Conservation (phyloP, 2,888 invertebrate genomes). For the Torymus texanus region DNA sequence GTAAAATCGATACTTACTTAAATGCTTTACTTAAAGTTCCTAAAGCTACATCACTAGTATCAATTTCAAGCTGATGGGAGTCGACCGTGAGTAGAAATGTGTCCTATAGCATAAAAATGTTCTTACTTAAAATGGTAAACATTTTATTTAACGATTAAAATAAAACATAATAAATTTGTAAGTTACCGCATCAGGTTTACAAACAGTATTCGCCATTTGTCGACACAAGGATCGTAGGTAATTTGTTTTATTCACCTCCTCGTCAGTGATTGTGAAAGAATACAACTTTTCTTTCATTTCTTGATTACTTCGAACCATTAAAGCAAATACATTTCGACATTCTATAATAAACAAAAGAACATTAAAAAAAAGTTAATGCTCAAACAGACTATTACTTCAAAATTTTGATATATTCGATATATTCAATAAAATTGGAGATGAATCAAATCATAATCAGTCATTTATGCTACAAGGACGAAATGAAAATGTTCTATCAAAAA, state of each 20-base stretch:
- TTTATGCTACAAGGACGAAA: neutral
- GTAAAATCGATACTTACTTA: slow-evolving; percentile 77
- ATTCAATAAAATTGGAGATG: too few species aligned
- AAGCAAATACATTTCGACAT: slow-evolving; percentile 92
- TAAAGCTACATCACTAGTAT: slow-evolving; percentile 89
- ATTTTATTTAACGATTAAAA: slow-evolving; percentile 12
- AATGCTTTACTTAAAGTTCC: slow-evolving; percentile 94
- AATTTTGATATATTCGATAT: too few species aligned
- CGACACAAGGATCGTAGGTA: slow-evolving; percentile 90
- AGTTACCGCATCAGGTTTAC: slow-evolving; percentile 93
- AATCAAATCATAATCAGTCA: neutral
- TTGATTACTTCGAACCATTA: slow-evolving; percentile 90
- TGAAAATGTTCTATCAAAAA: slow-evolving; percentile 11
- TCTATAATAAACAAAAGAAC: slow-evolving; percentile 76
- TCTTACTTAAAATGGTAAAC: slow-evolving; percentile 24
- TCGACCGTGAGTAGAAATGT: slow-evolving; percentile 87
- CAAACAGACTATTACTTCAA: neutral
- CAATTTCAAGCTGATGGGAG: slow-evolving; percentile 90
- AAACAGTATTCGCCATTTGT: slow-evolving; percentile 94
- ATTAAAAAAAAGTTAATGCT: neutral
- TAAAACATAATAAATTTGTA: slow-evolving; percentile 26
- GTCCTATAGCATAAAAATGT: slow-evolving; percentile 79
- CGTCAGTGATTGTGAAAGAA: slow-evolving; percentile 90
- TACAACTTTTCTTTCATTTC: slow-evolving; percentile 91
- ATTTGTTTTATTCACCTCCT: slow-evolving; percentile 87